These are phyloP conservation scores for Hippolais icterina DNA, from an alignment of 2,113 vertebrate species.

Conservation along the genomic window DNA sequence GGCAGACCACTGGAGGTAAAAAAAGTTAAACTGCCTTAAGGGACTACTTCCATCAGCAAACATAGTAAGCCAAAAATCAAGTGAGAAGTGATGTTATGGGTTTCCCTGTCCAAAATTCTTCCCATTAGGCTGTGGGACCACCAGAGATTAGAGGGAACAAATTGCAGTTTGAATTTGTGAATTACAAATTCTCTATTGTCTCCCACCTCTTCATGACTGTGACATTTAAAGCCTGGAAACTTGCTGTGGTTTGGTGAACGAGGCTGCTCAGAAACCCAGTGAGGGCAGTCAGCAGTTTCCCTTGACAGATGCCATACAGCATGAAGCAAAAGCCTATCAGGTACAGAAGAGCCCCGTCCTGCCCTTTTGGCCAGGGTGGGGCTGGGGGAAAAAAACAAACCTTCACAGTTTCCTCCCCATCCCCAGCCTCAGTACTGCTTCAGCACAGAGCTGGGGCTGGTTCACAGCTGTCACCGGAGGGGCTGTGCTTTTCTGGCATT, in stretches of 20 bases:
- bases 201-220: not conserved
- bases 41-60: not conserved
- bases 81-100: not conserved
- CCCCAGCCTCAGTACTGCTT: not conserved
- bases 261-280: not conserved
- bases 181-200: not conserved
- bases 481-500: not conserved
- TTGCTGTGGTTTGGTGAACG: slow-evolving; percentile 15
- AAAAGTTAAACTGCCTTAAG: not conserved
- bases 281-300: slow-evolving; percentile 27
- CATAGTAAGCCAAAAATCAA: not conserved
- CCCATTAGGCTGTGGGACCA: not conserved
- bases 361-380: not conserved
- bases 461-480: not conserved
- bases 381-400: not conserved
- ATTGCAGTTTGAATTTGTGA: not conserved
- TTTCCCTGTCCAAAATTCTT: not conserved
- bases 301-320: not conserved
- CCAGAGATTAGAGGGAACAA: not conserved
- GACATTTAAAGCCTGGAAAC: slow-evolving; percentile 58
- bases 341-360: not conserved
- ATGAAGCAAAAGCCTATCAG: not conserved
- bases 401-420: not conserved
- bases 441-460: not conserved
- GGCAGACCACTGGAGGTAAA: slow-evolving; percentile 84